Base-by-base conservation (phyloP, 2,113 vertebrate species). In the Oxyura jamaicensis region DNA sequence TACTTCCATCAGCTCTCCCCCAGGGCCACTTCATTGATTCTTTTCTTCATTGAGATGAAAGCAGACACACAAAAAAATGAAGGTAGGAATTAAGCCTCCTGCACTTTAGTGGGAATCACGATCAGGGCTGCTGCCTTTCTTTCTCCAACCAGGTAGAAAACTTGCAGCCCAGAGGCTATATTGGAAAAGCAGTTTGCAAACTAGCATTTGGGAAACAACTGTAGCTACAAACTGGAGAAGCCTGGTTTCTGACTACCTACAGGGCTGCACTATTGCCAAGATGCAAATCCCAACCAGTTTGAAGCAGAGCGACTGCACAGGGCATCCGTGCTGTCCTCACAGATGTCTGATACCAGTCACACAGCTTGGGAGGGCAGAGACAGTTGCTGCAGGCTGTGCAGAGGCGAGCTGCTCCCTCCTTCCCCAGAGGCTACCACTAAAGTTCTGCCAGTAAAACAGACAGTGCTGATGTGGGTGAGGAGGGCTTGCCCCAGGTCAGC, bases 291-390 rank as follows among this genome's bases (percentile, higher is more conserved):
- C 42, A 41, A 35, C 36, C 44, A 10, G 26, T 6, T 1, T 16
- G 59, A 35, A 15, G 72, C 39, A 36, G 33, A 52, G 63, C 1
- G 12, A n/a, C 17, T 6, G 42, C 63, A 25, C 50, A 31, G 78
- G 58, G 28, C 36, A 13, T 8, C 29, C 1, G 4, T 15, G 35
- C 72, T 31, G 52, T 21, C n/a, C 21, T 52, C 39, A 39, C 13
- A 3, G 8, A 46, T 2, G 0, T 14, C 39, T 22, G 39, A 1
- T 7, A 39, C 60, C 11, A 1, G 35, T 26, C 29, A 8, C 3
- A 29, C 23, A 10, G 41, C 50, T 4, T 2, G 20, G 44, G 28
- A 85, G 50, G 20, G 66, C 58, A 66, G 58, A 63, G 48, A 8
- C n/a, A 22, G 79, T 4, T 3, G 19, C 53, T 11, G 62, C n/a